Evolutionary conservation across 2,888 invertebrate genomes (phyloP).

Genomic region (Orthosia incerta): DNA sequence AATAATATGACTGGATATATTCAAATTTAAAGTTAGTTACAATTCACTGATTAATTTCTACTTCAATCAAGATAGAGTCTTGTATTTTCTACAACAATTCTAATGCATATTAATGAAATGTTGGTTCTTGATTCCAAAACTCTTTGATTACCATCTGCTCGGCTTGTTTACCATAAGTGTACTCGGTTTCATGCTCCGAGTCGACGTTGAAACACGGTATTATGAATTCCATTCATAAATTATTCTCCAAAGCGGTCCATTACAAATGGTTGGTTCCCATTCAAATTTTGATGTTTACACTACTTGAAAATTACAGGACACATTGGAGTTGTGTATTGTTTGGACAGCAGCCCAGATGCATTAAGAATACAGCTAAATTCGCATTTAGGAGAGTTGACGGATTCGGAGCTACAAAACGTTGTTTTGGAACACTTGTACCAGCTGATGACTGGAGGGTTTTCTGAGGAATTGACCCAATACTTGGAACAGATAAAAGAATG

Average conservation of each 20-base stretch:
- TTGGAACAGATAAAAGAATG: constrained; percentile 63
- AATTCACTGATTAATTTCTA: constrained; percentile 25
- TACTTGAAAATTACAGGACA: constrained; percentile 71
- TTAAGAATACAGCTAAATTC: constrained; percentile 71
- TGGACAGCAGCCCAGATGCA: constrained; percentile 79
- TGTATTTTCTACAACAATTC: constrained; percentile 34
- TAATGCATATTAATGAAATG: constrained; percentile 47
- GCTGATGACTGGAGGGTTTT: constrained; percentile 64
- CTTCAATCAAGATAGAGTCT: constrained; percentile 8
- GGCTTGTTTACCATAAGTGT: constrained; percentile 48
- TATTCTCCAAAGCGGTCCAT: constrained; percentile 38
- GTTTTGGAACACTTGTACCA: constrained; percentile 69
- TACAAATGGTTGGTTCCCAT: constrained; percentile 50
- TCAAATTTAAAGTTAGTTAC: constrained; percentile 15
- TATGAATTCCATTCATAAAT: constrained; percentile 58
- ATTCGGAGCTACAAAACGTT: constrained; percentile 68
- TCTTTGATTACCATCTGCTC: constrained; percentile 49
- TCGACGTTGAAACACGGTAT: constrained; percentile 42
- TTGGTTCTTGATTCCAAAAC: constrained; percentile 42
- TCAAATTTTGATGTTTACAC: constrained; percentile 56
- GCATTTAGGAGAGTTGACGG: constrained; percentile 69
- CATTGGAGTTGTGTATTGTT: constrained; percentile 74
- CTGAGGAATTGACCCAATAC: constrained; percentile 56
- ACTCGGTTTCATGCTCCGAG: constrained; percentile 35
- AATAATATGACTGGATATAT: constrained; percentile 7